Conservation (phyloP, 2,797 vertebrate species). For the Pipistrellus nathusii region DNA sequence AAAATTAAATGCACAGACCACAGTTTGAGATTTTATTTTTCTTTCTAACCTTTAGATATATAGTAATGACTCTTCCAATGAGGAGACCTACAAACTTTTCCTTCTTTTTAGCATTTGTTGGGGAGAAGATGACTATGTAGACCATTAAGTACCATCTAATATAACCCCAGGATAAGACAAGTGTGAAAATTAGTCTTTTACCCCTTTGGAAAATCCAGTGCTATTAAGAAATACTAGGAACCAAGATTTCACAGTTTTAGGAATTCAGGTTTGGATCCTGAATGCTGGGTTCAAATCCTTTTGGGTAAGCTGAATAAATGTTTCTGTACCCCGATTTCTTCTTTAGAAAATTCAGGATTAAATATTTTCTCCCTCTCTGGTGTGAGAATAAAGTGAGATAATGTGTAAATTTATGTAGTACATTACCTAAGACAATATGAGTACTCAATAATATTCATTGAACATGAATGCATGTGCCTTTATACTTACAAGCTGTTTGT, state of each 20-base stretch:
- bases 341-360: neutral
- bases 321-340: slow-evolving; percentile 16
- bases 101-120: neutral
- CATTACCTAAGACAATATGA: neutral
- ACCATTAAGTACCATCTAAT: neutral
- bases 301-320: neutral
- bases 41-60: slow-evolving; percentile 23
- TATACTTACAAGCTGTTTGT: neutral
- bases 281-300: neutral
- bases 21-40: slow-evolving; percentile 37
- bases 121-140: neutral
- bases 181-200: slow-evolving; percentile 3
- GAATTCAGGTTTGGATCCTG: neutral
- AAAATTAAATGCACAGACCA: slow-evolving; percentile 43
- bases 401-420: neutral
- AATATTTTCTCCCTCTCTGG: neutral
- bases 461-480: neutral
- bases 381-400: neutral
- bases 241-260: neutral
- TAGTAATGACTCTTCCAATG: neutral
- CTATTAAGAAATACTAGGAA: neutral
- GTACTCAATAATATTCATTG: neutral
- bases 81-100: slow-evolving; percentile 4
- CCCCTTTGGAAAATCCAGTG: neutral
- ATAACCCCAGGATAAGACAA: neutral